A percentile compares a stretch with the other conserved stretches of the same genome.
These are phyloP conservation scores for Azemiops feae DNA, from an alignment of 2,113 vertebrate genomes.

Conservation along the genomic window DNA sequence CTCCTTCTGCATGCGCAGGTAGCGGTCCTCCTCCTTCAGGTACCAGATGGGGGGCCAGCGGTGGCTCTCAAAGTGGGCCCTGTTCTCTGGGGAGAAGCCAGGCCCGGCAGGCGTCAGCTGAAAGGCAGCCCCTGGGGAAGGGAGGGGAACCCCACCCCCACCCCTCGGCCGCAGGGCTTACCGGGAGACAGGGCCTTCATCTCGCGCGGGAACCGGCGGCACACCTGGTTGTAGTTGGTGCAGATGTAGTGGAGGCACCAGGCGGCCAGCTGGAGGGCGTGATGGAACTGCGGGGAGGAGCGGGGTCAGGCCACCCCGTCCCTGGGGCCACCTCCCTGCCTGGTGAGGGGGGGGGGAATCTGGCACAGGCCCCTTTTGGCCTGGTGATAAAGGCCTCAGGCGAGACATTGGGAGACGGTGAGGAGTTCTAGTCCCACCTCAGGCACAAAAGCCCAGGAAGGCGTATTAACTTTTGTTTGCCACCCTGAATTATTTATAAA, in stretches of 20 bases:
- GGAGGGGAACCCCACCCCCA: neutral
- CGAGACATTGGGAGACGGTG: neutral
- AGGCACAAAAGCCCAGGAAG: neutral
- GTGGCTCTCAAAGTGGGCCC: constrained; percentile 82
- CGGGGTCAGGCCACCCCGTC: accelerated
- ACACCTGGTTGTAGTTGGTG: constrained; percentile 90
- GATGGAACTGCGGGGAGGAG: constrained; percentile 78
- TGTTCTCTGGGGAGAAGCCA: constrained; percentile 71
- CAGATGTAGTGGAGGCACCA: constrained; percentile 93
- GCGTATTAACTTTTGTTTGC: neutral
- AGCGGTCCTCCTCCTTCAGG: constrained; percentile 88
- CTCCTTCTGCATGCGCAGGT: constrained; percentile 83
- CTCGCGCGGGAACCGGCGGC: constrained; percentile 87
- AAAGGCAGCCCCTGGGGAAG: too few species aligned
- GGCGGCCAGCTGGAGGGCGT: constrained; percentile 79
- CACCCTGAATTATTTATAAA: neutral
- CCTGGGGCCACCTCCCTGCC: too few species aligned
- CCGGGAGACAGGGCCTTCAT: constrained; percentile 88
- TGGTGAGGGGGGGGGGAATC: neutral
- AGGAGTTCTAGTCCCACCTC: neutral
- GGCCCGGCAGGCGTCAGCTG: neutral
- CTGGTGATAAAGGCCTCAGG: neutral
- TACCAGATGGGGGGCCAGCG: constrained; percentile 91
- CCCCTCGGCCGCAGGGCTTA: constrained; percentile 34
- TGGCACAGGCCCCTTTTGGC: neutral